Percentiles rank a stretch among this genome's conserved stretches.
These are phyloP conservation scores for Labia minor DNA, from an alignment of 2,888 invertebrate genomes.

Conservation along the genomic window DNA sequence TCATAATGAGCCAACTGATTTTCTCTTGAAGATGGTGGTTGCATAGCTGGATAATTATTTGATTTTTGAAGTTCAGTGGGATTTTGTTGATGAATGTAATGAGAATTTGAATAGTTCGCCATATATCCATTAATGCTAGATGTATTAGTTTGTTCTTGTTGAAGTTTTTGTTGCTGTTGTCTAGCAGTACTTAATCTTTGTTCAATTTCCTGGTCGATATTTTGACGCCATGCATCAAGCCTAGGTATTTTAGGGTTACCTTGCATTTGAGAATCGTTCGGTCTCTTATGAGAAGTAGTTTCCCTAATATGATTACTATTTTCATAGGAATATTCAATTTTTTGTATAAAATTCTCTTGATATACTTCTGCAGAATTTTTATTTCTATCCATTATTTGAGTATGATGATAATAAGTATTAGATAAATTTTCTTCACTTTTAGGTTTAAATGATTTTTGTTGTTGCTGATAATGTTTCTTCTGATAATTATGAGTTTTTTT, in stretches of 20 bases:
- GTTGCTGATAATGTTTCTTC: not conserved
- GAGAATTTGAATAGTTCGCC: slow-evolving; percentile 22
- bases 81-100: slow-evolving; percentile 20
- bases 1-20: slow-evolving; percentile 20
- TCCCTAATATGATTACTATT: not conserved
- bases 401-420: not conserved
- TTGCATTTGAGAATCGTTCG: slow-evolving; percentile 28
- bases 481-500: not conserved
- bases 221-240: slow-evolving; percentile 43
- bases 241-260: slow-evolving; percentile 41
- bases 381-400: not conserved
- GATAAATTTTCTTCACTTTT: not conserved
- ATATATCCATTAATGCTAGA: slow-evolving; percentile 23
- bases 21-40: slow-evolving; percentile 21
- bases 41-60: slow-evolving; percentile 22
- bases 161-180: slow-evolving; percentile 26
- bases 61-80: slow-evolving; percentile 22
- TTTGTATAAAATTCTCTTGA: not conserved
- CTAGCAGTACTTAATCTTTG: slow-evolving; percentile 35
- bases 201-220: slow-evolving; percentile 46
- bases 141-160: slow-evolving; percentile 20
- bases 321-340: not conserved
- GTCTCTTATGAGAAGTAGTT: not conserved
- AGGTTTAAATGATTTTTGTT: not conserved
- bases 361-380: not conserved